phyloP scores from a whole-genome alignment of 2,888 invertebrate species.

The Ochropleura plecta region DNA sequence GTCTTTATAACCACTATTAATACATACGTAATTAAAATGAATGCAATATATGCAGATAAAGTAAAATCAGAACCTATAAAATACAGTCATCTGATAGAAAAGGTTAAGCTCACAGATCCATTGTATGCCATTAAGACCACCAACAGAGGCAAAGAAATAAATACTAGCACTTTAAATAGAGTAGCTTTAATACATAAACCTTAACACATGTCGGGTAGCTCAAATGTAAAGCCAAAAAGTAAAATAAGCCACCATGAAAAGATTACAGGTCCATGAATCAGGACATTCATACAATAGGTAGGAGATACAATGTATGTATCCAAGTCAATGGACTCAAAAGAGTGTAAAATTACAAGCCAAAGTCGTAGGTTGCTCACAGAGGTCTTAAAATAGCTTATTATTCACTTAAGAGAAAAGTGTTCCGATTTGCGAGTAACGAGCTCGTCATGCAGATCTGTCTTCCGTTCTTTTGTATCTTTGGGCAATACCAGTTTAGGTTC shows the following conservation, averaged over 20 bases:
- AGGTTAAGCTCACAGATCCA: not conserved
- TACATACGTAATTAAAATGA: conserved; percentile 7
- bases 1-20: not conserved
- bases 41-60: conserved; percentile 19
- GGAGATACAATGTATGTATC: conserved; percentile 1
- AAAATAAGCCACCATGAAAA: conserved; percentile 36
- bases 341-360: conserved; percentile 37
- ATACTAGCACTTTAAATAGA: conserved; percentile 47
- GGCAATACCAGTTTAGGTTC: not conserved
- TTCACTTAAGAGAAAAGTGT: conserved; percentile 52
- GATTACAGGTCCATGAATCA: conserved; percentile 42
- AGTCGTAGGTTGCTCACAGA: conserved; percentile 30
- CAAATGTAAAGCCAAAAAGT: conserved; percentile 28
- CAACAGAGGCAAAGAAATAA: conserved; percentile 49
- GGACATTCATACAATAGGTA: conserved; percentile 26
- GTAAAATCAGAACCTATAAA: conserved; percentile 23
- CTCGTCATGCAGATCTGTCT: conserved; percentile 21
- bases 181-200: conserved; percentile 32
- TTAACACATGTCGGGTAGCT: conserved; percentile 40
- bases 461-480: conserved; percentile 24
- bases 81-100: conserved; percentile 4
- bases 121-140: conserved; percentile 59
- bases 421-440: conserved; percentile 35
- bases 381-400: conserved; percentile 48
- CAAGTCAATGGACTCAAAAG: conserved; percentile 40